A percentile compares a stretch with the other conserved stretches of the same genome.
Conservation (phyloP, 2,888 invertebrate species). For the Nezara viridula region DNA sequence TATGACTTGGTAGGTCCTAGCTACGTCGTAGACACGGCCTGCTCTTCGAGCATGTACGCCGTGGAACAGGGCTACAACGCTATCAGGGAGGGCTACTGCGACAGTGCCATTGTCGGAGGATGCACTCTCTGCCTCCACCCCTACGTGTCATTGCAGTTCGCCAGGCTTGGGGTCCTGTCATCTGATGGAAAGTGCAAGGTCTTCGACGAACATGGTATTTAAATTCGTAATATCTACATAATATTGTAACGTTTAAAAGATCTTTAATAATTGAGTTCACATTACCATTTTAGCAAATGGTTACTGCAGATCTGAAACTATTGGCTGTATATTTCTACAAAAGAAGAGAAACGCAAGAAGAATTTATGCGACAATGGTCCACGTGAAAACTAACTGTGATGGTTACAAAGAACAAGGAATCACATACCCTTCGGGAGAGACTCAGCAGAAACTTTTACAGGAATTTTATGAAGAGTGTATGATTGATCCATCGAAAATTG, state of each 20-base stretch:
- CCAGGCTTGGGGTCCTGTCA: conserved; percentile 80
- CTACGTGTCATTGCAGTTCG: conserved; percentile 88
- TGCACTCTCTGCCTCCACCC: conserved; percentile 89
- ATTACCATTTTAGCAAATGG: conserved; percentile 68
- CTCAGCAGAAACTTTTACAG: conserved; percentile 68
- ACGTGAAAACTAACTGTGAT: conserved; percentile 86
- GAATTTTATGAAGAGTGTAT: conserved; percentile 75
- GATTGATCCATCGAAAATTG: conserved; percentile 78
- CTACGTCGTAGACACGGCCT: conserved; percentile 91
- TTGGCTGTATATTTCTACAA: conserved; percentile 69
- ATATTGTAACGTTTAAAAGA: neutral
- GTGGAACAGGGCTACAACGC: conserved; percentile 85
- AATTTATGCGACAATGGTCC: conserved; percentile 78
- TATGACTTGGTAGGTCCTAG: conserved; percentile 78
- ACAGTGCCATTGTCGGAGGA: conserved; percentile 91
- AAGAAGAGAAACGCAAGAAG: conserved; percentile 75
- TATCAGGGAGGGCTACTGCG: conserved; percentile 85
- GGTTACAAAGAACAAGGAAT: conserved; percentile 82
- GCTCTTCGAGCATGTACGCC: conserved; percentile 93
- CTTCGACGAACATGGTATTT: conserved; percentile 85
- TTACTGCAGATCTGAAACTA: conserved; percentile 71
- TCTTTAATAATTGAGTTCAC: too few species aligned
- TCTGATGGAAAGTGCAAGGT: conserved; percentile 89
- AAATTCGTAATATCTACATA: neutral
- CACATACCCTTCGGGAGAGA: conserved; percentile 77